Evolutionary conservation across 64 coral and sea anemone genomes (phyloP).

Genomic region (Pocillopora verrucosa): DNA sequence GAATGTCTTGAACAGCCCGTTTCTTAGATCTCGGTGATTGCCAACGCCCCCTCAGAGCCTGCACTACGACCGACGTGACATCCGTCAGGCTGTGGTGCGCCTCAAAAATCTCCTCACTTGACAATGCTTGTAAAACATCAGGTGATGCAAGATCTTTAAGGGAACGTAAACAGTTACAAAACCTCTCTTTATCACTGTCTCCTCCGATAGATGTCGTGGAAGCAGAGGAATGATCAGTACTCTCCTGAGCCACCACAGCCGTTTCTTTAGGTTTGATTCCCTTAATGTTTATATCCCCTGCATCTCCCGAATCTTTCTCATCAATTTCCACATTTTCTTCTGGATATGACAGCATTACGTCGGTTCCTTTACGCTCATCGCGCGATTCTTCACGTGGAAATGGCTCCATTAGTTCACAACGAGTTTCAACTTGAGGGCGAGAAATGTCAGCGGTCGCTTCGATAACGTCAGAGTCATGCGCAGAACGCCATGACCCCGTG

Average conservation of each 20-base stretch:
- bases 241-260: background rate
- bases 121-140: slow-evolving; percentile 29
- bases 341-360: background rate
- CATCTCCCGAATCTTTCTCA: background rate
- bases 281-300: background rate
- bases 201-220: background rate
- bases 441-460: background rate
- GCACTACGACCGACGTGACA: slow-evolving; percentile 35
- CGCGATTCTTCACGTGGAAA: background rate
- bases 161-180: slow-evolving; percentile 48
- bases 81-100: slow-evolving; percentile 62
- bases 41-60: slow-evolving; percentile 12
- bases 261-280: background rate
- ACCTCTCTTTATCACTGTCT: background rate
- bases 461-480: background rate
- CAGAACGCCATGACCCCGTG: background rate
- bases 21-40: slow-evolving; percentile 6
- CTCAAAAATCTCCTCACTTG: slow-evolving; percentile 62
- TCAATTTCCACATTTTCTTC: background rate
- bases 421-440: background rate
- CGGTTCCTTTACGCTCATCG: background rate
- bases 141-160: slow-evolving; percentile 43
- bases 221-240: background rate
- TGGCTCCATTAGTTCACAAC: background rate
- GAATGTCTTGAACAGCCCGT: background rate